Base-by-base conservation (phyloP, 2,797 vertebrate species). In the Acomys russatus region DNA sequence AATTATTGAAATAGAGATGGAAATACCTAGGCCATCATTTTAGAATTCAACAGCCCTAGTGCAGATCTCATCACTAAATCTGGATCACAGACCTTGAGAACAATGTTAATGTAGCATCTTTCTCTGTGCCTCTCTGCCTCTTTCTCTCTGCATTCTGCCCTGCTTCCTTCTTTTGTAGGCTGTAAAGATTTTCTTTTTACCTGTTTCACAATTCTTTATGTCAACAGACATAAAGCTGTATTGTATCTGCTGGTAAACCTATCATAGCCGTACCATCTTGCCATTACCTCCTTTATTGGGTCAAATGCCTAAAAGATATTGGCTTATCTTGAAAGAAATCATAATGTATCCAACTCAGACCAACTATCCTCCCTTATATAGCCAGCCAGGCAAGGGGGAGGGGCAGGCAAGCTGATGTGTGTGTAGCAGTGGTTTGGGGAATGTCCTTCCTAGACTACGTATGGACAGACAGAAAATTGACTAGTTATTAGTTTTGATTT, bases 1-100 rank as follows among this genome's bases (percentile, higher is more conserved):
- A 92, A 88, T 90, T 94, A 82, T 8, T 84, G 28, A 97, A 82
- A 82, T 93, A 90, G 49, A 68, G 23, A 68, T 68, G 10, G 15
- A 8, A 94, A 91, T 71, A 61, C 12, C 33, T 64, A 30, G 20
- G 33, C 1, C 64, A 84, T 79, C 28, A 56, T 94, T 94, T 92
- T 88, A 85, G 33, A 94, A 86, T 77, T 56, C 23, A 71, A 88
- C 68, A 82, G 76, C 79, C 22, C 7, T 89, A 92, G 91, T 89
- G 51, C 14, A 86, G 51, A 33, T 86, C 30, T 71, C 15, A 49
- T 18, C 20, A 35, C 44, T 76, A 74, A 25, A 30, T 76, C 79
- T 89, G 28, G 17, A 92, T 91, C 10, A 1, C 78, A 18, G 30
- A 86, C 44, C 20, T 74, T 66, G 30, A 89, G 90, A 86, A 25